Evolutionary conservation across 1,140 invertebrate species (phyloP).

Genomic region (Grapholita molesta): DNA sequence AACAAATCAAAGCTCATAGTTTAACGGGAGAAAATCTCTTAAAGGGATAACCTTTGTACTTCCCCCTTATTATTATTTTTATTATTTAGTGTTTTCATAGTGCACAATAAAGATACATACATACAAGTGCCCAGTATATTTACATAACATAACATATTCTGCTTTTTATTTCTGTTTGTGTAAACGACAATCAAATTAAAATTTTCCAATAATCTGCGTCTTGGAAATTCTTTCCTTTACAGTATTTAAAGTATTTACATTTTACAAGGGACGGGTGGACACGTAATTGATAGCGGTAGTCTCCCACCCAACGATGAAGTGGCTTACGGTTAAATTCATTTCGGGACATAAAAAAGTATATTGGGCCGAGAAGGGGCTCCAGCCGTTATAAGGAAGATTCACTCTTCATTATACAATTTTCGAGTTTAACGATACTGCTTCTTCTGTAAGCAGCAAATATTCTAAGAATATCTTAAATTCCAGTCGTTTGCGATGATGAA

Average conservation of each 20-base stretch:
- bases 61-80: no score
- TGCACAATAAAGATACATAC: no score
- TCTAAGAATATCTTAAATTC: no score
- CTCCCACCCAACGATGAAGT: slow-evolving; percentile 21
- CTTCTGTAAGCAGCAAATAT: not conserved
- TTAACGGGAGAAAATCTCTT: no score
- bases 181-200: not conserved
- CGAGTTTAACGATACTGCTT: not conserved
- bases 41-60: no score
- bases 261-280: slow-evolving; percentile 27
- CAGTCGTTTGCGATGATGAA: no score
- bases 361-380: slow-evolving; percentile 14
- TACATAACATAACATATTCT: not conserved
- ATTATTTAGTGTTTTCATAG: no score
- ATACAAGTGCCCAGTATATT: no score
- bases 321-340: slow-evolving; percentile 26
- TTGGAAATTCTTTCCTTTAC: not conserved
- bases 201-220: not conserved
- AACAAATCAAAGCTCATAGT: no score
- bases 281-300: slow-evolving; percentile 36
- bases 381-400: not conserved
- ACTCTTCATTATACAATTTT: not conserved
- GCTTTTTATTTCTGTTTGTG: slow-evolving; percentile 9
- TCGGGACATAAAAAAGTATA: slow-evolving; percentile 23
- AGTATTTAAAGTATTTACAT: slow-evolving; percentile 28